phyloP scores from a whole-genome alignment of 2,113 vertebrate species.

The Aramus guarauna region DNA sequence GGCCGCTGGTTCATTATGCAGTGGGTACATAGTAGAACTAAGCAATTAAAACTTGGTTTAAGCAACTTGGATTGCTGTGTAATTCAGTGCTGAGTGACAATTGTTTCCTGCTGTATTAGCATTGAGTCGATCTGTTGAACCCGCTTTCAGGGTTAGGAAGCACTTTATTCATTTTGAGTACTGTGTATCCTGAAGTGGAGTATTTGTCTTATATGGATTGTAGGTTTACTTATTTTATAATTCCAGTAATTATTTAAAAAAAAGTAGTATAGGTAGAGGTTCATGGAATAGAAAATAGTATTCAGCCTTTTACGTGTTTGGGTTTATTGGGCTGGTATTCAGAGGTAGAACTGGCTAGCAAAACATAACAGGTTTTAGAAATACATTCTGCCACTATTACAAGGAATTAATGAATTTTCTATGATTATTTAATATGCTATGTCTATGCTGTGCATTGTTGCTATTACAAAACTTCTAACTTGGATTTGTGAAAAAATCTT shows the following conservation, averaged over 20 bases:
- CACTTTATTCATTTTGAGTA: neutral
- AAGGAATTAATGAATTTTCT: conserved; percentile 11
- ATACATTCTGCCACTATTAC: neutral
- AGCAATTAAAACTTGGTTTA: neutral
- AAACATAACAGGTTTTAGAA: neutral
- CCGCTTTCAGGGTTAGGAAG: neutral
- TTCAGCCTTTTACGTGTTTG: neutral
- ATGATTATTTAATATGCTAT: neutral
- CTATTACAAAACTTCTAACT: neutral
- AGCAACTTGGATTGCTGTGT: neutral
- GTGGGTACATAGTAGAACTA: neutral
- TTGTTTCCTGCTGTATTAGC: neutral
- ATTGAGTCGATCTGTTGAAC: neutral
- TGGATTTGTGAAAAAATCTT: neutral
- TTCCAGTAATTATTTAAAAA: neutral
- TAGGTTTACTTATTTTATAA: neutral
- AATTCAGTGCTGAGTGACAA: neutral
- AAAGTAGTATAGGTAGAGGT: neutral
- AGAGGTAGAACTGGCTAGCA: neutral
- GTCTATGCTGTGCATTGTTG: neutral
- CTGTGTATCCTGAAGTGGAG: neutral
- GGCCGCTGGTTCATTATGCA: neutral
- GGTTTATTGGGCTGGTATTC: neutral
- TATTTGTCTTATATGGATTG: neutral
- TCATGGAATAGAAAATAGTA: neutral